A percentile compares a stretch with the other conserved stretches of the same genome.
Conservation (phyloP, 2,113 vertebrate genomes). For the Centropus unirufus region DNA sequence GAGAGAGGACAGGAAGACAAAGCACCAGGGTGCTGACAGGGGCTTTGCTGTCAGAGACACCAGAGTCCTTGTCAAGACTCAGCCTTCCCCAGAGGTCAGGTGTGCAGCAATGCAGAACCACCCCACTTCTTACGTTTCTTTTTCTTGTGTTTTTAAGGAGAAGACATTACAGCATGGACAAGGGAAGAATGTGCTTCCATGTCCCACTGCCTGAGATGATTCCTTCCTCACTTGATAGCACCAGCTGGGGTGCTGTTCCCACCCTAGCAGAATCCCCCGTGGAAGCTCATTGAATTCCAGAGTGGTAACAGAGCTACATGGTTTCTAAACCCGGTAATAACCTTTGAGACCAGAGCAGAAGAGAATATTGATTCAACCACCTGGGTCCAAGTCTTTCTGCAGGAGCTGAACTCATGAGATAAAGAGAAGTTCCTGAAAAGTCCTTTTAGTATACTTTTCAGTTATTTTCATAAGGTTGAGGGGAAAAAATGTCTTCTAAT, state of each 20-base stretch:
- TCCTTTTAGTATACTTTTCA: neutral
- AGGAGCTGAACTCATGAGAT: neutral
- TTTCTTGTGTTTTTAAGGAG: neutral
- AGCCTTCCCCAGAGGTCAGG: neutral
- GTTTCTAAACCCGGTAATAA: neutral
- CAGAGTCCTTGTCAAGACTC: neutral
- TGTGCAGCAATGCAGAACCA: neutral
- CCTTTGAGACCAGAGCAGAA: neutral
- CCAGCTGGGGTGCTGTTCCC: neutral
- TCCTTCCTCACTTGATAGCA: neutral
- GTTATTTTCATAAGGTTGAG: neutral
- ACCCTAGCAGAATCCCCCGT: neutral
- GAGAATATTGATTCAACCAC: neutral
- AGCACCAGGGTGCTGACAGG: neutral
- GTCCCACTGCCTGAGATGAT: neutral
- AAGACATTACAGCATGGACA: neutral
- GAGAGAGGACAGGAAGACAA: conserved; percentile 56
- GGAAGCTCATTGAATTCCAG: neutral
- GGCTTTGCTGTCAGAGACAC: neutral
- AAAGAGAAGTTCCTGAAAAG: conserved; percentile 4
- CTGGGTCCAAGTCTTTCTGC: neutral
- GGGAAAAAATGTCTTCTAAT: neutral
- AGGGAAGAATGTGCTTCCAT: neutral
- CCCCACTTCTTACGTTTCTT: neutral
- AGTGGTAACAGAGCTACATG: neutral